A percentile compares a stretch with the other conserved stretches of the same genome.
Evolutionary conservation across 1,140 invertebrate genomes (phyloP).

Genomic region (Streblospio benedicti): DNA sequence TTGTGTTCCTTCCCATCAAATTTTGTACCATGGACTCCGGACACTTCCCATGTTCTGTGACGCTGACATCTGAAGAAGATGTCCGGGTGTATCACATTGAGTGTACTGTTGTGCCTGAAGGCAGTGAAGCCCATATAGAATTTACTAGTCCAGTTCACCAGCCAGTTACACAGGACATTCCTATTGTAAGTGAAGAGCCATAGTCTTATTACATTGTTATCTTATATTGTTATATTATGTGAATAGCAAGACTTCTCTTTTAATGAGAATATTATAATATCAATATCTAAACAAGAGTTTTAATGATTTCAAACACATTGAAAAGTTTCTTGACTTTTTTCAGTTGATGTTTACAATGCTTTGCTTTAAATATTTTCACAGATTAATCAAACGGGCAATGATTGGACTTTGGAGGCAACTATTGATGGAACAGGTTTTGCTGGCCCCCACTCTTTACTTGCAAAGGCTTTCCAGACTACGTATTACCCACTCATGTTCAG

Average conservation of each 20-base stretch:
- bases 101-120: slow-evolving; percentile 42
- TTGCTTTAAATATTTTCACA: slow-evolving; percentile 19
- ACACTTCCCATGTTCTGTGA: slow-evolving; percentile 37
- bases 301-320: too few relatives aligned
- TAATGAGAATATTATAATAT: too few relatives aligned
- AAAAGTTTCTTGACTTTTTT: too few relatives aligned
- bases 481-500: slow-evolving; percentile 40
- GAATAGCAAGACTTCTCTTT: too few relatives aligned
- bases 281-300: too few relatives aligned
- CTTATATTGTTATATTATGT: too few relatives aligned
- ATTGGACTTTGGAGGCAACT: slow-evolving; percentile 35
- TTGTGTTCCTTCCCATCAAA: slow-evolving; percentile 35
- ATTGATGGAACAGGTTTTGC: slow-evolving; percentile 38
- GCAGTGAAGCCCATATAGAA: slow-evolving; percentile 38
- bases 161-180: slow-evolving; percentile 41
- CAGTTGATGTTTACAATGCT: slow-evolving; percentile 7
- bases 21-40: slow-evolving; percentile 36
- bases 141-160: slow-evolving; percentile 41
- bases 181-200: slow-evolving; percentile 41
- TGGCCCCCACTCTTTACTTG: slow-evolving; percentile 35
- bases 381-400: slow-evolving; percentile 41
- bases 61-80: slow-evolving; percentile 35
- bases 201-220: too few relatives aligned
- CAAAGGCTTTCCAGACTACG: slow-evolving; percentile 36
- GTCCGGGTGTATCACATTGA: slow-evolving; percentile 41